These are phyloP conservation scores for Idaea dimidiata DNA, from an alignment of 2,888 invertebrate species.

Conservation along the genomic window DNA sequence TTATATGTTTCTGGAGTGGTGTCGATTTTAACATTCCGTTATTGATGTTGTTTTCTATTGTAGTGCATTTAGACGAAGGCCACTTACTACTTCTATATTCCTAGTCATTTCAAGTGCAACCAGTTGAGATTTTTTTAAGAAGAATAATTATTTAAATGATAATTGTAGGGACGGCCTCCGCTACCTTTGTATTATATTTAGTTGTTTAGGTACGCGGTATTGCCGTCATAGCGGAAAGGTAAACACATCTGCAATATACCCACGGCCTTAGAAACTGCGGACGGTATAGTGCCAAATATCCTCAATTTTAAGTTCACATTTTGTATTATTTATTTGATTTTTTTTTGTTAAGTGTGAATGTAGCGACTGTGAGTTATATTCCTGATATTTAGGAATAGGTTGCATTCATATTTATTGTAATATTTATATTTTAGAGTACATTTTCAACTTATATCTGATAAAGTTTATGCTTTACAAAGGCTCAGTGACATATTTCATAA, in stretches of 20 bases:
- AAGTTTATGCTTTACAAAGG: slow-evolving; percentile 68
- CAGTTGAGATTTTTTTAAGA: slow-evolving; percentile 74
- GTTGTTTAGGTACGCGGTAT: slow-evolving; percentile 49
- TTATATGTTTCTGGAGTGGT: slow-evolving; percentile 80
- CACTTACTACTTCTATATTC: slow-evolving; percentile 76
- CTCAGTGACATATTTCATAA: slow-evolving; percentile 68
- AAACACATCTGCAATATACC: slow-evolving; percentile 54
- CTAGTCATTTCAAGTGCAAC: slow-evolving; percentile 81
- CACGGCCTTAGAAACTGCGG: slow-evolving; percentile 48
- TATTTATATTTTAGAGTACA: slow-evolving; percentile 76
- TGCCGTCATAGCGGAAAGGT: slow-evolving; percentile 21
- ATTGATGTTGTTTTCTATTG: slow-evolving; percentile 51
- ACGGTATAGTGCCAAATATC: slow-evolving; percentile 81
- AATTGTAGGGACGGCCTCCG: slow-evolving; percentile 39
- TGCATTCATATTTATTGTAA: slow-evolving; percentile 79
- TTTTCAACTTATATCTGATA: slow-evolving; percentile 64
- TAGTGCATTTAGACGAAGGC: slow-evolving; percentile 71
- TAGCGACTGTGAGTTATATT: slow-evolving; percentile 77
- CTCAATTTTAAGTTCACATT: slow-evolving; percentile 72
- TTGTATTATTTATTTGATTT: slow-evolving; percentile 61
- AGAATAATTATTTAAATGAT: slow-evolving; percentile 63
- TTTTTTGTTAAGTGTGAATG: slow-evolving; percentile 74
- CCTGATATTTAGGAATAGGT: slow-evolving; percentile 81
- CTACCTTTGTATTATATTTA: slow-evolving; percentile 70
- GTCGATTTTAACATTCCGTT: slow-evolving; percentile 80